Percentiles rank a stretch among this genome's conserved stretches.
phyloP scores from a whole-genome alignment of 1,140 invertebrate species.

The Trachymyrmex cornetzi region DNA sequence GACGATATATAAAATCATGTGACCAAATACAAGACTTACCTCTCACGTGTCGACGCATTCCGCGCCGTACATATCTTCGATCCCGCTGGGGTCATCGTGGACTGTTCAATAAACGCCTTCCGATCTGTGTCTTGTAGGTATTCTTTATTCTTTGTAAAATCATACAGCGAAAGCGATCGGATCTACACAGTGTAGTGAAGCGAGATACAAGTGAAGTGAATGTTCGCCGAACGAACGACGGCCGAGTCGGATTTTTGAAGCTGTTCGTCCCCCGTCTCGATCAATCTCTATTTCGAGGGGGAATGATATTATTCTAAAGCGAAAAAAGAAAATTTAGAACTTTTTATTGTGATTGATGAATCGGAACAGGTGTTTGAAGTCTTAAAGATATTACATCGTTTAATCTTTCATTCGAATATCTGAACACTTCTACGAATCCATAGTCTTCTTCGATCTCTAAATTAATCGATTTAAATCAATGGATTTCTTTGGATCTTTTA shows the following conservation, averaged over 20 bases:
- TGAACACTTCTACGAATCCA: not conserved
- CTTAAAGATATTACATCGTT: not conserved
- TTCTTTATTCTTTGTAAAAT: constrained; percentile 81
- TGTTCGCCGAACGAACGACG: constrained; percentile 67
- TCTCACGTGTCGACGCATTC: not conserved
- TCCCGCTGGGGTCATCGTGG: not conserved
- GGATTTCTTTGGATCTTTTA: not conserved
- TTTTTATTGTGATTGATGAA: not conserved
- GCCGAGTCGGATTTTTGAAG: constrained; percentile 18
- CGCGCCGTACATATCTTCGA: not conserved
- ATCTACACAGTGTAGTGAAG: constrained; percentile 78
- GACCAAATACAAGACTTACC: not conserved
- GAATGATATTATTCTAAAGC: not conserved
- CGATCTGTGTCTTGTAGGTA: constrained; percentile 70
- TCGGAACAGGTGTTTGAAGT: not conserved
- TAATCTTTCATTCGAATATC: not conserved
- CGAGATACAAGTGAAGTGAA: constrained; percentile 76
- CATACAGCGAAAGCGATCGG: constrained; percentile 79
- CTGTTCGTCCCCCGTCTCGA: too few species aligned
- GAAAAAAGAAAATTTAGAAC: not conserved
- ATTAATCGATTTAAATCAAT: not conserved
- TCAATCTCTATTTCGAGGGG: not conserved
- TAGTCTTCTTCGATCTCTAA: not conserved
- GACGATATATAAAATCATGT: not conserved
- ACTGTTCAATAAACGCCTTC: constrained; percentile 53